Evolutionary conservation across 2,113 vertebrate genomes (phyloP).

Genomic region (Pollachius pollachius): DNA sequence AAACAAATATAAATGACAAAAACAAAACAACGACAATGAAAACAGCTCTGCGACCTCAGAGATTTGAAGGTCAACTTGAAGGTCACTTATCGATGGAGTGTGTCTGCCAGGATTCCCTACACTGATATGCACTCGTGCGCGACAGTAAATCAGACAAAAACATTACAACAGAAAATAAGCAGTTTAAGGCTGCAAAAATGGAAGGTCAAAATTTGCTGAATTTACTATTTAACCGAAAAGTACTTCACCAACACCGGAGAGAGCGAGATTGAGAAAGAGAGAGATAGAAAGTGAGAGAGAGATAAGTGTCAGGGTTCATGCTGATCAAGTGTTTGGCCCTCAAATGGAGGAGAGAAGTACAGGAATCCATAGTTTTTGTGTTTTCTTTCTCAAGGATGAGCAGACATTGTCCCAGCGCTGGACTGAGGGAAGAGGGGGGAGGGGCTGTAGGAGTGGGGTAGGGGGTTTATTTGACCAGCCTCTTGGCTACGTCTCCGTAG

Average conservation of each 20-base stretch:
- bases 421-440: constrained; percentile 13
- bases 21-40: constrained; percentile 5
- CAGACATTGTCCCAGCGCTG: constrained; percentile 49
- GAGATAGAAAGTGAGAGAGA: constrained; percentile 7
- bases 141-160: constrained; percentile 31
- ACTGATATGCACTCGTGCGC: constrained; percentile 33
- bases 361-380: constrained; percentile 60
- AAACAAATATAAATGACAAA: constrained; percentile 15
- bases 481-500: constrained; percentile 95
- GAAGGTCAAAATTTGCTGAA: constrained; percentile 20
- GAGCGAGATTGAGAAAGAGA: neutral
- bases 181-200: constrained; percentile 21
- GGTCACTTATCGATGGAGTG: constrained; percentile 54
- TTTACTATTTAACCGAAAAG: constrained; percentile 22
- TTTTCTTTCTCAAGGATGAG: constrained; percentile 56
- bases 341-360: constrained; percentile 52
- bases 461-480: constrained; percentile 87
- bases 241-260: constrained; percentile 40
- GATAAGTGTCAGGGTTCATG: neutral
- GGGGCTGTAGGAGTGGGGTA: neutral
- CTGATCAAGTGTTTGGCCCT: neutral
- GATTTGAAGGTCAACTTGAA: constrained; percentile 42
- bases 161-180: constrained; percentile 5
- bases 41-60: constrained; percentile 24
- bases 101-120: constrained; percentile 4